Evolutionary conservation across 2,113 vertebrate genomes (phyloP).

Genomic region (Glaucomys volans): DNA sequence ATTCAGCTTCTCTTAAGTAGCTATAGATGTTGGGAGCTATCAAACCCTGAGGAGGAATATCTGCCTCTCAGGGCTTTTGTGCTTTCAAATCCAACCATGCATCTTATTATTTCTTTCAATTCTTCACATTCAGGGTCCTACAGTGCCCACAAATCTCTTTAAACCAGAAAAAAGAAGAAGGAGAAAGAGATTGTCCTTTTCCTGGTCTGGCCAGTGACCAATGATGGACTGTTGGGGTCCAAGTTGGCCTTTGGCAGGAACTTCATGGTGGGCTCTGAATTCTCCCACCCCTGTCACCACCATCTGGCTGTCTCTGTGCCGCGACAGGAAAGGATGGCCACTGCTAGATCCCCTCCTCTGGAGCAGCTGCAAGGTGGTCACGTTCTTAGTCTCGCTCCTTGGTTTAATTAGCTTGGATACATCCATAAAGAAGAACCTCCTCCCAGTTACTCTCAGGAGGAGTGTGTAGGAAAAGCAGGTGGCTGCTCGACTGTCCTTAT

Average conservation of each 20-base stretch:
- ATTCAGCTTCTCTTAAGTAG: neutral
- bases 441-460: neutral
- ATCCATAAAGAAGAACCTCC: neutral
- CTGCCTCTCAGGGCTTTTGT: no score
- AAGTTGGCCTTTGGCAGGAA: rapidly evolving
- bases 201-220: neutral
- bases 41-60: neutral
- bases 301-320: neutral
- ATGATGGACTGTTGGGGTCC: rapidly evolving
- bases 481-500: neutral
- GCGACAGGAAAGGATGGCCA: rapidly evolving
- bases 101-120: neutral
- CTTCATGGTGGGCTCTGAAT: rapidly evolving
- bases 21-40: neutral
- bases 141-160: neutral
- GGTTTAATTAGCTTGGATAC: no score
- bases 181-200: neutral
- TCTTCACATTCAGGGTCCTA: neutral
- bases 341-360: rapidly evolving
- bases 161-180: neutral
- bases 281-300: rapidly evolving
- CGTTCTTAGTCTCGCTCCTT: no score
- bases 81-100: neutral
- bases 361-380: rapidly evolving
- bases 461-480: neutral